Evolutionary conservation across 2,888 invertebrate genomes (phyloP), one percentile per base, ranked within the genome.

Genomic region (Gnatocerus cornutus): DNA sequence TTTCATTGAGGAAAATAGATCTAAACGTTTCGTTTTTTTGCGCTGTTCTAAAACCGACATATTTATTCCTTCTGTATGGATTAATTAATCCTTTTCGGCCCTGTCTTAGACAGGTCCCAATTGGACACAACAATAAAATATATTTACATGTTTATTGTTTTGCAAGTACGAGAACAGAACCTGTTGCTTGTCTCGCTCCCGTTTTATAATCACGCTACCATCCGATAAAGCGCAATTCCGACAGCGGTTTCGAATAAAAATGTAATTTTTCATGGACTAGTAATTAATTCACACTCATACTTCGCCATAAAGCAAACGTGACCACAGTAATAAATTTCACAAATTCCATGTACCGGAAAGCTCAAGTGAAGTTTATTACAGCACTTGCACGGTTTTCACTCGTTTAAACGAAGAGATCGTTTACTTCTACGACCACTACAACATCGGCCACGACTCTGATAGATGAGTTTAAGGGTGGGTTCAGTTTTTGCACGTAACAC

Each of bases 401-500:
- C 64, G 53, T 45, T 43, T 64, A 55, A 50, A 52, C 41, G 53
- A 53, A 50, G 45, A 64, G 45, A 64, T 53, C 53, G 53, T 53
- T 43, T 45, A 45, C 33, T 39, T 41, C 62, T 41, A 46, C 62
- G 50, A 62, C 29, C 12, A 41, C 52, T 14, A 21, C 46, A 33
- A 52, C 63, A 14, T 46, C 48, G 48, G 16, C 14, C 48, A 55
- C 37, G 61, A 70, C 55, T 68, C 58, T 71, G 71, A 71, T 71
- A 63, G 41, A 68, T 59, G 59, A 64, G 41, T 52, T 64, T 71
- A 64, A 63, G 65, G 68, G 29, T 30, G 39, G 59, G 68, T 63
- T 46, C 30, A 65, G 71, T 68, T 71, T 71, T 68, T 71, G 58
- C 64, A 58, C 68, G 68, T 65, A 55, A 48, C 55, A 13, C 33